Evolutionary conservation across 2,797 vertebrate genomes (phyloP).

Genomic region (Echeneis naucrates): DNA sequence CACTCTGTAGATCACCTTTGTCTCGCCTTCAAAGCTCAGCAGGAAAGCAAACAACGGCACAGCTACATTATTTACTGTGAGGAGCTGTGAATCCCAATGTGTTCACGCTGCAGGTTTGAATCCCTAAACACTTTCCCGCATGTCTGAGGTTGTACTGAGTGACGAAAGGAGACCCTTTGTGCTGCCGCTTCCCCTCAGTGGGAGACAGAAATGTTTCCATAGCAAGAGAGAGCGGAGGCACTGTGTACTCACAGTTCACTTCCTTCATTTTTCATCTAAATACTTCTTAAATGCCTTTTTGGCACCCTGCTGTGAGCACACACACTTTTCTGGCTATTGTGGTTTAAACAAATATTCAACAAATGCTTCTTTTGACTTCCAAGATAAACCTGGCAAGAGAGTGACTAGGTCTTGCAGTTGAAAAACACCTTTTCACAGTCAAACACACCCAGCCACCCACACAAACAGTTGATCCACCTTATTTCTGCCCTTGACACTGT

Average conservation of each 20-base stretch:
- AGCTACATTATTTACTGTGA: conserved; percentile 31
- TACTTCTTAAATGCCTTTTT: conserved; percentile 43
- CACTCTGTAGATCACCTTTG: conserved; percentile 46
- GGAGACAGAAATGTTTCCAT: conserved; percentile 27
- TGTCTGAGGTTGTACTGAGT: conserved; percentile 11
- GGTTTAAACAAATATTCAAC: conserved; percentile 55
- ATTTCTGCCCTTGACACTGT: neutral
- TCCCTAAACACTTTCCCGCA: conserved; percentile 18
- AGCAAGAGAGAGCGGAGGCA: conserved; percentile 16
- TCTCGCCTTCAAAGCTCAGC: conserved; percentile 25
- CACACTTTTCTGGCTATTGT: conserved; percentile 24
- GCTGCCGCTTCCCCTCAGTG: conserved; percentile 7
- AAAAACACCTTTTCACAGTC: conserved; percentile 11
- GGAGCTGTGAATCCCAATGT: conserved; percentile 18
- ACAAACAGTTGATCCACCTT: neutral
- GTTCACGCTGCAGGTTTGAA: conserved; percentile 38
- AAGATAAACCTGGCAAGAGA: conserved; percentile 33
- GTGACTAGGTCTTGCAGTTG: neutral
- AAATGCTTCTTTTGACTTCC: conserved; percentile 36
- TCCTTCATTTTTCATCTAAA: conserved; percentile 46
- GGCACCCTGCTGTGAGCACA: conserved; percentile 27
- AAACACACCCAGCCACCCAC: neutral
- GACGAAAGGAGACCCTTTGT: conserved; percentile 16
- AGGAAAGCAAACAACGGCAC: conserved; percentile 14
- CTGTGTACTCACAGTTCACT: conserved; percentile 38